Percentiles rank a stretch among this genome's conserved stretches.
These are phyloP conservation scores for Ceriagrion tenellum DNA, from an alignment of 2,888 invertebrate genomes.

Conservation along the genomic window DNA sequence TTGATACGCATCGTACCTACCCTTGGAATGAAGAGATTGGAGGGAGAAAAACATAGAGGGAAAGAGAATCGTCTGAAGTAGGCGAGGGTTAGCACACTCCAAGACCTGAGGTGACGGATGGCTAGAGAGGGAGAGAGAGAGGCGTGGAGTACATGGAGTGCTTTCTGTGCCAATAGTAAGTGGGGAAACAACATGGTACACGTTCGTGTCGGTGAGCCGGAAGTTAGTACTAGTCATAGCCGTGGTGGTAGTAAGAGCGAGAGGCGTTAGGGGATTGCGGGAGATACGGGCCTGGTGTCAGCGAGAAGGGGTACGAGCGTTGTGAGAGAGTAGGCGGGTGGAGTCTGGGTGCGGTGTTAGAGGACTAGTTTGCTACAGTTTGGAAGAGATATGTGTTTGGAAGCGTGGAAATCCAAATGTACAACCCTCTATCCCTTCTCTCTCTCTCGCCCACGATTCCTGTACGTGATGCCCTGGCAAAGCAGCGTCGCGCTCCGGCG, in stretches of 20 bases:
- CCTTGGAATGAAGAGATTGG: too few relatives aligned
- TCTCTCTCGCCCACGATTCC: neutral
- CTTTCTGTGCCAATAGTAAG: conserved; percentile 51
- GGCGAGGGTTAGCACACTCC: neutral
- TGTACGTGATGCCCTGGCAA: neutral
- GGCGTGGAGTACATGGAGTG: conserved; percentile 12
- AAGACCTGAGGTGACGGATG: conserved; percentile 2
- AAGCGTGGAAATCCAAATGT: conserved; percentile 23
- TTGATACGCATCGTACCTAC: too few relatives aligned
- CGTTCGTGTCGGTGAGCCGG: conserved; percentile 12
- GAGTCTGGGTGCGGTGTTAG: neutral
- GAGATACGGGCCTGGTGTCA: neutral
- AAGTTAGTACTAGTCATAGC: conserved; percentile 19
- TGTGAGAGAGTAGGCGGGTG: neutral
- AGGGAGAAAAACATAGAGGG: too few relatives aligned
- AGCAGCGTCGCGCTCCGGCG: neutral
- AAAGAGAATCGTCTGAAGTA: too few relatives aligned
- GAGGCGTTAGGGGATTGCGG: neutral
- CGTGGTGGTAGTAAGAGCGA: neutral
- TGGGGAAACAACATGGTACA: conserved; percentile 50
- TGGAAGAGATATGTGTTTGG: conserved; percentile 27
- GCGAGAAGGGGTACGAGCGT: neutral
- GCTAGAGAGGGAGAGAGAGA: neutral
- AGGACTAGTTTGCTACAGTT: neutral
- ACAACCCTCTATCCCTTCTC: neutral